Percentiles rank a stretch among this genome's conserved stretches.
Conservation (phyloP, 2,888 invertebrate genomes). For the Neria commutata region DNA sequence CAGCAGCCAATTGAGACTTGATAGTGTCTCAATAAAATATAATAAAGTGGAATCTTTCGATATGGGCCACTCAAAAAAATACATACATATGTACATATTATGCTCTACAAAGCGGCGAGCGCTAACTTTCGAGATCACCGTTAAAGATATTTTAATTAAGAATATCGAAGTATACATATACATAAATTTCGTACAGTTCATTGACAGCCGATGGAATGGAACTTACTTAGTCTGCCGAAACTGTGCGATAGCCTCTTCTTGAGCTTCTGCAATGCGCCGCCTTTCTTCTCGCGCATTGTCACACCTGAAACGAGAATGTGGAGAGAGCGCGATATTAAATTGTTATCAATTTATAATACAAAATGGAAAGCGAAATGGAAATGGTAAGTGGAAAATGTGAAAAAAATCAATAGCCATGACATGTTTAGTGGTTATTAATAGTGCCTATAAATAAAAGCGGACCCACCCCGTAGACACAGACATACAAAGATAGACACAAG, state of each 20-base stretch:
- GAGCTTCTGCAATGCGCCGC: constrained; percentile 91
- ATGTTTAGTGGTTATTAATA: not conserved
- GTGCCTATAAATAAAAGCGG: not conserved
- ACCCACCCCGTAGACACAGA: not conserved
- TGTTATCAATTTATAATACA: constrained; percentile 10
- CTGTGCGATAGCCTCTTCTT: constrained; percentile 95
- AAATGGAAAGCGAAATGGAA: constrained; percentile 22
- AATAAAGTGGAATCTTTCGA: too few species aligned
- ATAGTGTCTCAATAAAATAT: too few species aligned
- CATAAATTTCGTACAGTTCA: not conserved
- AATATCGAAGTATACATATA: not conserved
- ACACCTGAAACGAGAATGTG: constrained; percentile 68
- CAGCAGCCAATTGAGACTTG: not conserved
- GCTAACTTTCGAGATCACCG: too few species aligned
- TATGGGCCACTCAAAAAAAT: too few species aligned
- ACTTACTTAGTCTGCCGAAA: constrained; percentile 96
- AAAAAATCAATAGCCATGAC: constrained; percentile 24
- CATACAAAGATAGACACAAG: not conserved
- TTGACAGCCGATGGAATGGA: not conserved
- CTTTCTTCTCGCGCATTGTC: constrained; percentile 92
- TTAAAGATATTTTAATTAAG: too few species aligned
- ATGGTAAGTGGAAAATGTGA: constrained; percentile 20
- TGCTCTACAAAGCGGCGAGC: too few species aligned
- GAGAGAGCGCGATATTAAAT: constrained; percentile 22
- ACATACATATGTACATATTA: too few species aligned